Base-by-base conservation (phyloP, 2,888 invertebrate species). In the Iselma pallidipennis region DNA sequence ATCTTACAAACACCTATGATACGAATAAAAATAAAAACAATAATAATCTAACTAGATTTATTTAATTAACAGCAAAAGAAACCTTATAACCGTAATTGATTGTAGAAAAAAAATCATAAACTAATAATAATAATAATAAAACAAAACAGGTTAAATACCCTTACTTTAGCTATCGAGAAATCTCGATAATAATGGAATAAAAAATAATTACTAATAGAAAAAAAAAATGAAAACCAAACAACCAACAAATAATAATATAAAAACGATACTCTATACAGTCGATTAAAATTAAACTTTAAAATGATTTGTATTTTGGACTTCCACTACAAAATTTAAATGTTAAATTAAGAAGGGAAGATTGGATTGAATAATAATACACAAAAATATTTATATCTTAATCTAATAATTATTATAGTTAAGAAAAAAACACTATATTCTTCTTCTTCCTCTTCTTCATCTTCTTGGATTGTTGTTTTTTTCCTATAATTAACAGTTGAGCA, bases 81-180 rank as follows among this genome's bases (percentile, higher is more conserved):
- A 23, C 42, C 58, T 52, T 49, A 49, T 50, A 51, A 59, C 59
- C 59, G 26, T 48, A 63, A 63, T 26, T 26, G 28, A 16, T 21
- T 48, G 25, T 45, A 53, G 45, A 55, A 42, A 59, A 62, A 58
- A 54, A 53, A n/a, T n/a, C 37, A 57, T 54, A 54, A 55, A 51
- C 49, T 59, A 42, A 42, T 42, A 42, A 19, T 42, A 19, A 21
- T 42, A 59, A 59, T 28, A 29, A 37, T 29, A 55, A 63, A 63
- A 59, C 55, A 59, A 59, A 63, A 59, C 48, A 59, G 59, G 63
- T 56, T 59, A 53, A 63, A 62, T 62, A 63, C 63, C 63, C 59
- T 63, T 63, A 63, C 63, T 59, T 49, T 29, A 31, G 56, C 33
- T 54, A 63, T 59, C 53, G 59, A 63, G 59, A 12, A 42, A 29